phyloP scores from a whole-genome alignment of 2,888 invertebrate species.

The Drosophila flavopinicola region DNA sequence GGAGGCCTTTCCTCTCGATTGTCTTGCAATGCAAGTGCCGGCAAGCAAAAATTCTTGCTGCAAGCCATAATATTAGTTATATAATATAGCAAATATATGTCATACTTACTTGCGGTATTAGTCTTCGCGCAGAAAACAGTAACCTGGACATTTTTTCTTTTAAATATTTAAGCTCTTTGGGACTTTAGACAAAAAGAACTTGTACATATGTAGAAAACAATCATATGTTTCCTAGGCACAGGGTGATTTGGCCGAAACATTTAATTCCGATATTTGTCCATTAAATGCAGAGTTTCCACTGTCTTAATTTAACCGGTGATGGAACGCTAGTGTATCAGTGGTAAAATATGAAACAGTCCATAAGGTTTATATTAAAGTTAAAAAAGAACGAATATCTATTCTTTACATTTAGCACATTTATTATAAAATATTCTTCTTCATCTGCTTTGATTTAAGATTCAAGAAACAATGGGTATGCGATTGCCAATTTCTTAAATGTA shows the following conservation, averaged over 20 bases:
- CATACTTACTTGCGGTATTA: slow-evolving; percentile 56
- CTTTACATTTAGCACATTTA: too few species aligned
- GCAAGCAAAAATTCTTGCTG: slow-evolving; percentile 69
- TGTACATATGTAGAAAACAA: slow-evolving; percentile 32
- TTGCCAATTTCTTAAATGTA: too few species aligned
- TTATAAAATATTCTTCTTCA: too few species aligned
- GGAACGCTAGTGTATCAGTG: too few species aligned
- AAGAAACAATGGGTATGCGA: too few species aligned
- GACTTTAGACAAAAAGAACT: slow-evolving; percentile 44
- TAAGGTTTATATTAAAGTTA: too few species aligned
- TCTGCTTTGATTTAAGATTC: too few species aligned
- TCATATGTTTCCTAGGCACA: slow-evolving; percentile 52
- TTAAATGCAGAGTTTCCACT: slow-evolving; percentile 12
- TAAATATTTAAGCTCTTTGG: slow-evolving; percentile 30
- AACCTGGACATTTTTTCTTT: slow-evolving; percentile 60
- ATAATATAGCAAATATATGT: neutral
- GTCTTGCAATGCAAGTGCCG: slow-evolving; percentile 58
- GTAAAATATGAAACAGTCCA: too few species aligned
- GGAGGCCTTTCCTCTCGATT: slow-evolving; percentile 82
- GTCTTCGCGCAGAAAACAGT: slow-evolving; percentile 58
- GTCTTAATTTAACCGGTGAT: too few species aligned
- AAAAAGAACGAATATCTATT: too few species aligned
- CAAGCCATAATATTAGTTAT: slow-evolving; percentile 10
- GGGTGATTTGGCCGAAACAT: slow-evolving; percentile 31
- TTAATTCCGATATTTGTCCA: slow-evolving; percentile 2